These are phyloP conservation scores for Candoia aspera DNA, from an alignment of 2,113 vertebrate species.

Conservation along the genomic window DNA sequence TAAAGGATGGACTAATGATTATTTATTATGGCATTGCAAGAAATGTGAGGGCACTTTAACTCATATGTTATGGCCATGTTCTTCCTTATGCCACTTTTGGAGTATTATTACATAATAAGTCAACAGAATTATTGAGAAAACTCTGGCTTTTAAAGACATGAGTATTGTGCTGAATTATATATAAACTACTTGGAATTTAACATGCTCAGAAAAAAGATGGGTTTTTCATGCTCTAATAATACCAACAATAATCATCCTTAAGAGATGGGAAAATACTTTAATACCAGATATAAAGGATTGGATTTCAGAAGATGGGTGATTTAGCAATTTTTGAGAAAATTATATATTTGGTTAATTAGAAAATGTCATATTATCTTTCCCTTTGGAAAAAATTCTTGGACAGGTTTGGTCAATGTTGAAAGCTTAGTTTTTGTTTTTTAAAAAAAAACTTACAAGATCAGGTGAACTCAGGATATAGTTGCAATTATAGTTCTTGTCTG, in stretches of 20 bases:
- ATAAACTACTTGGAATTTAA: background rate
- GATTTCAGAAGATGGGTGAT: background rate
- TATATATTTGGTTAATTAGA: background rate
- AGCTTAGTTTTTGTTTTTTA: background rate
- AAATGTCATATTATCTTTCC: background rate
- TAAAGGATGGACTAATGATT: no score
- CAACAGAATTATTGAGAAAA: background rate
- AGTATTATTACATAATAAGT: background rate
- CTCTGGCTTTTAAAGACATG: background rate
- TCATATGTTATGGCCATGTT: background rate
- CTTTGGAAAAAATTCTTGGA: background rate
- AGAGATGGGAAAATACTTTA: background rate
- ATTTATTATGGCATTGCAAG: no score
- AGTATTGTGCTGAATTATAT: background rate
- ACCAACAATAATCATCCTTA: background rate
- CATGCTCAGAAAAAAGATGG: background rate
- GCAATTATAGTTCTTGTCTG: background rate
- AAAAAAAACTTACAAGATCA: background rate
- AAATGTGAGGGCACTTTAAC: no score
- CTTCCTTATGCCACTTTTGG: background rate
- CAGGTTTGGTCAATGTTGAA: background rate
- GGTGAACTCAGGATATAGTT: background rate
- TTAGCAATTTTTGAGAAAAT: background rate
- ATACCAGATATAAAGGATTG: background rate
- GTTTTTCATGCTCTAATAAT: background rate